Base-by-base conservation (phyloP, 2,888 invertebrate genomes). In the Drosophila bunnanda region DNA sequence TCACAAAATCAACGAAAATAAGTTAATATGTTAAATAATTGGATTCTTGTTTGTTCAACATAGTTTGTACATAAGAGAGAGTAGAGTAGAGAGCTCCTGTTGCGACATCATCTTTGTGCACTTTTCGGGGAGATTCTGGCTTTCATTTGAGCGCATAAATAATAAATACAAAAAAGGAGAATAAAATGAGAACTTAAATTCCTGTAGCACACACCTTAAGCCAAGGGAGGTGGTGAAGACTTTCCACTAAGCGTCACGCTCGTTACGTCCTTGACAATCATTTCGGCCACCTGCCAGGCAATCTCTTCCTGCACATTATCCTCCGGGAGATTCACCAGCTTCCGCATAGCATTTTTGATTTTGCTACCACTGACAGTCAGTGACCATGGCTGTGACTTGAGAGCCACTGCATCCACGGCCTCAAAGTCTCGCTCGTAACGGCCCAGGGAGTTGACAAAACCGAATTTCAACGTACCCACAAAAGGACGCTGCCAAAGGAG, bases 221-320 rank as follows among this genome's bases (percentile, higher is more conserved):
- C 32, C 41, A 43, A 41, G 13, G 50, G 48, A 15, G 25, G 20
- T 8, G 55, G 30, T 12, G 32, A 12, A 10, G 44, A 34, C 15
- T 74, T 71, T 15, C 66, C 73, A 2, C 71, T 71, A 36, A 91
- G 75, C 15, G 98, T 98, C 89, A 98, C 94, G 92, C 95, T 96
- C 44, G 98, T 98, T 70, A 99, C 96, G 93, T 98, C 98, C 92
- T 96, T 97, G 46, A 99, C 96, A 90, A 99, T 99, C 97, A 98
- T 98, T 93, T 98, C 97, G 30, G 99, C 98, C 76, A 98, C 97
- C 93, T 98, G 97, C 96, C 98, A 97, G 7, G 99, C 99, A 94
- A 98, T 96, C 92, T 98, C 98, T 93, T 99, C 98, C 93, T 98
- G 96, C 53, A 96, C 96, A 94, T 96, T 96, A 84, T 97, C 96